phyloP scores from a whole-genome alignment of 2,113 vertebrate genomes.

The Hemichromis elongatus region DNA sequence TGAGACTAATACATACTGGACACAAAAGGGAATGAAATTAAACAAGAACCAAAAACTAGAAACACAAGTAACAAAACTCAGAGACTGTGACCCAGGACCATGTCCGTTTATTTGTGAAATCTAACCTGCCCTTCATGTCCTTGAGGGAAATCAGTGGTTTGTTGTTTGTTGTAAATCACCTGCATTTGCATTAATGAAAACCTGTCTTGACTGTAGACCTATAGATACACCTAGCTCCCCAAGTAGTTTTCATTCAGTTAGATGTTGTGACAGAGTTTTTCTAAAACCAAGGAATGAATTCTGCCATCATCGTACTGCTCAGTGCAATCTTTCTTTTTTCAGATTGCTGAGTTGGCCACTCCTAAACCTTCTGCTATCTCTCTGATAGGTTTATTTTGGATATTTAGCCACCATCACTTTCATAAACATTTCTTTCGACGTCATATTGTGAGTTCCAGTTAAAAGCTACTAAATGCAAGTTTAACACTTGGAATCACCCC shows the following conservation, averaged over 20 bases:
- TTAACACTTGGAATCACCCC: background rate
- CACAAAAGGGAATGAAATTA: background rate
- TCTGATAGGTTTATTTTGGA: background rate
- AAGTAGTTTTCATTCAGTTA: background rate
- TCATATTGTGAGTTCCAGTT: background rate
- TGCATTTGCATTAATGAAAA: background rate
- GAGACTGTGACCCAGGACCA: background rate
- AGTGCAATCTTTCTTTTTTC: background rate
- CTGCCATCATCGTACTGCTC: background rate
- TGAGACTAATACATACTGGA: background rate
- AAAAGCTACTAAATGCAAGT: background rate
- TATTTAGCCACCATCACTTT: background rate
- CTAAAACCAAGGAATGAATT: background rate
- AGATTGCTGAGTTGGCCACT: background rate
- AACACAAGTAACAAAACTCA: background rate
- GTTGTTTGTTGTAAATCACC: background rate
- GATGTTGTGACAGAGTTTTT: background rate
- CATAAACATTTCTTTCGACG: background rate
- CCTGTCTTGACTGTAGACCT: accelerated
- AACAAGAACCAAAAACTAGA: background rate
- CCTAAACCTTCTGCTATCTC: background rate
- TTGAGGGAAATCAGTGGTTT: background rate
- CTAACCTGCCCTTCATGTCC: background rate
- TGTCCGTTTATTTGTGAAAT: constrained; percentile 33
- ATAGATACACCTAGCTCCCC: background rate